phyloP scores from a whole-genome alignment of 2,888 invertebrate genomes.

The Pachymerium ferrugineum region DNA sequence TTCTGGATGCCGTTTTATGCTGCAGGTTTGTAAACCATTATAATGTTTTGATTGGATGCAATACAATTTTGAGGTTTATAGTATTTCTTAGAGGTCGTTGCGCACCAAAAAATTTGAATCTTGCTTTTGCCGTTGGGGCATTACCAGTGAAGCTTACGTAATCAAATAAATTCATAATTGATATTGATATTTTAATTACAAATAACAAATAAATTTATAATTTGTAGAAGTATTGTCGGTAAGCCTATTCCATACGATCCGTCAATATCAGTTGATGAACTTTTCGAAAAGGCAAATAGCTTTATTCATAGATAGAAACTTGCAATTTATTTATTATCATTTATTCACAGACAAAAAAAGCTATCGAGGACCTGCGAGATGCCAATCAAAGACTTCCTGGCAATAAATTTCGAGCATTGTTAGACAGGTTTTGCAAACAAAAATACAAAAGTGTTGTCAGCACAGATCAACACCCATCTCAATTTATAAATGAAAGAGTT shows the following conservation, averaged over 20 bases:
- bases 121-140: no score
- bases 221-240: no score
- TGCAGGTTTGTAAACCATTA: no score
- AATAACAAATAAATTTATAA: no score
- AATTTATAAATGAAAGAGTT: no score
- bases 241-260: no score
- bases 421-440: background rate
- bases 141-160: no score
- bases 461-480: background rate
- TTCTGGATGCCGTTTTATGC: background rate
- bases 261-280: background rate
- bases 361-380: background rate
- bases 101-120: no score
- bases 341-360: background rate
- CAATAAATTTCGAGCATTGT: background rate
- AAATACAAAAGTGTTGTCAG: conserved; percentile 3
- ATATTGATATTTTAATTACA: no score
- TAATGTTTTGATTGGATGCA: background rate
- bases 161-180: no score
- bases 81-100: no score
- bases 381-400: background rate
- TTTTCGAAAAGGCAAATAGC: background rate
- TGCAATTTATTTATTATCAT: no score
- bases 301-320: background rate
- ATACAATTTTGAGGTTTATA: background rate